Conservation (phyloP, 2,888 invertebrate species). For the Rotaria magnacalcarata region DNA sequence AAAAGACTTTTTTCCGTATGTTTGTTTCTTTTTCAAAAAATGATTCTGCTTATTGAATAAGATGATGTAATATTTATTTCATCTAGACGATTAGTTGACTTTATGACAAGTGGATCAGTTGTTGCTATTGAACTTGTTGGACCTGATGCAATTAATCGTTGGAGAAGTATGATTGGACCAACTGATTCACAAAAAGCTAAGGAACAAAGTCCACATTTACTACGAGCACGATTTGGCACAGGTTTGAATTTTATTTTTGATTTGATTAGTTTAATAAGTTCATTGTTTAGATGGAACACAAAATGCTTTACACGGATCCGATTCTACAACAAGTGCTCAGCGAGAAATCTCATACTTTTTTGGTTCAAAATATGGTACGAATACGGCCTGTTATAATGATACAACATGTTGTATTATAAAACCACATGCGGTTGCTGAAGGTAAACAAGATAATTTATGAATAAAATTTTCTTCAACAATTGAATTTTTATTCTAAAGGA, state of each 20-base stretch:
- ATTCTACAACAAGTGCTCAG: constrained; percentile 66
- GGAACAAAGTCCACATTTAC: constrained; percentile 28
- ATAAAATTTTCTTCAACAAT: background rate
- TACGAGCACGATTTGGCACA: constrained; percentile 44
- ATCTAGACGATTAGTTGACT: constrained; percentile 67
- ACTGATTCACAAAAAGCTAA: constrained; percentile 43
- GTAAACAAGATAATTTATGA: constrained; percentile 46
- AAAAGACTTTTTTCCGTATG: constrained; percentile 67
- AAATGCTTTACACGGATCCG: constrained; percentile 77
- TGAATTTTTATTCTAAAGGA: constrained; percentile 51
- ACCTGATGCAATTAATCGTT: constrained; percentile 40
- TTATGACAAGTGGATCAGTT: constrained; percentile 67
- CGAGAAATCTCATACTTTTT: constrained; percentile 82
- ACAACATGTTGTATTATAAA: constrained; percentile 71
- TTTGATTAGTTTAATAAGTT: background rate
- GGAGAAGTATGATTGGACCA: constrained; percentile 45
- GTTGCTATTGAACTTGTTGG: constrained; percentile 41
- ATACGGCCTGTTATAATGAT: constrained; percentile 55
- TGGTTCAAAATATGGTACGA: constrained; percentile 51
- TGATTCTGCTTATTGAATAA: background rate
- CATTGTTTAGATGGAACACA: constrained; percentile 47
- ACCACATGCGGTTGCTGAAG: constrained; percentile 78
- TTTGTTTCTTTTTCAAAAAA: background rate
- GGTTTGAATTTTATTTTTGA: background rate
- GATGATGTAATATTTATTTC: background rate